Evolutionary conservation across 2,113 vertebrate species (phyloP), one percentile per base, ranked within the genome.

Genomic region (Prolemur simus): DNA sequence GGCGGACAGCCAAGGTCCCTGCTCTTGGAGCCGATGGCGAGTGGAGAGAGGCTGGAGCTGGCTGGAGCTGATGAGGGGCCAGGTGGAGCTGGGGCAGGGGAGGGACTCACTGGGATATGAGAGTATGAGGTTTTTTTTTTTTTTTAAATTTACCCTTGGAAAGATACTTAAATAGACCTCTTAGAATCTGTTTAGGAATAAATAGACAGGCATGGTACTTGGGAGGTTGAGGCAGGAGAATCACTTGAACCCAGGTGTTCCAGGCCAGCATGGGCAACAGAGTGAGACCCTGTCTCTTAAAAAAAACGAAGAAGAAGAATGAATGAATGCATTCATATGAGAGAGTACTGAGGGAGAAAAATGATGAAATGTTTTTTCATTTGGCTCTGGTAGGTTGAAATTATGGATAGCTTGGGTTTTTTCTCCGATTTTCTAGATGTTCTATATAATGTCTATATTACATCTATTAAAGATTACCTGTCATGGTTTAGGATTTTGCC

Each of bases 111-210:
- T 80, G 45, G 45, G 1, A 34, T 74, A 76, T 76, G 15, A 64
- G 12, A 94, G 29, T 42, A 37, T 71, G 17, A 18, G 52, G 8
- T 71, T 39, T 39, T 56, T 17, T 14, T 34, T 68, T 63, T 12
- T 9, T 32, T 47, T 42, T 23, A 54, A 78, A 0, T 87, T 92
- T 89, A 42, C 21, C 13, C 58, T 69, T 81, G 45, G 60, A 52
- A 80, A 68, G 47, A 66, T 80, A 49, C 42, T 60, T 87, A 39
- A 56, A 27, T 77, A 76, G n/a, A 52, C 34, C 15, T 83, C 21
- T 84, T 87, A 68, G 85, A 80, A 52, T 84, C 85, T 73, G 10
- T 91, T 76, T 77, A 92, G 58, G 56, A 73, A 89, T 69, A 42
- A 96, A 77, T 34, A 58, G 71, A 13, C 1, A 3, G 71, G 25